These are phyloP conservation scores for Carpatolechia fugitivella DNA, from an alignment of 2,888 invertebrate species.

Conservation along the genomic window DNA sequence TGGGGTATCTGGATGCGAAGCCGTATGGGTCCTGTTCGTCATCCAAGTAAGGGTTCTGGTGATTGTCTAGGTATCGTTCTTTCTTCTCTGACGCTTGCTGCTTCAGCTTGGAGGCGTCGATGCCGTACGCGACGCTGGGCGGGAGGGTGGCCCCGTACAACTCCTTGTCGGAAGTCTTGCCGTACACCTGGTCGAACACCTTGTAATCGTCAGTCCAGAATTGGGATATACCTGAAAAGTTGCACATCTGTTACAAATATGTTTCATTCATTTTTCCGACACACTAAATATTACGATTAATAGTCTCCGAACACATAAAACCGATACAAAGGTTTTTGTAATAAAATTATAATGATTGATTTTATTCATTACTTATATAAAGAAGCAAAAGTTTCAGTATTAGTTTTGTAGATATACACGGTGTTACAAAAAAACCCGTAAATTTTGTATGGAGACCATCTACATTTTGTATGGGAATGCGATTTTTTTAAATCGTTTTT, in stretches of 20 bases:
- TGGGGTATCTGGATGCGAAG: conserved; percentile 42
- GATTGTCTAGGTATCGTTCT: conserved; percentile 34
- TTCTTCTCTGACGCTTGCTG: conserved; percentile 52
- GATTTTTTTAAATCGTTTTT: too few relatives aligned
- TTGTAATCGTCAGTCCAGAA: conserved; percentile 71
- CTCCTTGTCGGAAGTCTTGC: conserved; percentile 65
- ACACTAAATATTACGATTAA: too few relatives aligned
- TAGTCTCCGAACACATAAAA: too few relatives aligned
- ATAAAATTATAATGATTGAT: too few relatives aligned
- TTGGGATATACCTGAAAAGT: conserved; percentile 51
- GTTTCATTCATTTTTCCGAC: too few relatives aligned
- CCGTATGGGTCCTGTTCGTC: conserved; percentile 34
- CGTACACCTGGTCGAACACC: conserved; percentile 63
- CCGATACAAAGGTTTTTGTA: too few relatives aligned
- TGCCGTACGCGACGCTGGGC: conserved; percentile 35
- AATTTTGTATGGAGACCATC: too few relatives aligned
- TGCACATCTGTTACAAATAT: neutral
- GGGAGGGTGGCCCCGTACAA: conserved; percentile 56
- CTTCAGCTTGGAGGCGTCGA: conserved; percentile 31
- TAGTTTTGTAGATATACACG: too few relatives aligned
- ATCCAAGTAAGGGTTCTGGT: conserved; percentile 32
- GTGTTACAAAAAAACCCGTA: too few relatives aligned
- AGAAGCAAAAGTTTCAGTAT: too few relatives aligned
- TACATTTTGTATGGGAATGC: too few relatives aligned
- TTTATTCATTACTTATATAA: too few relatives aligned